A percentile compares a stretch with the other conserved stretches of the same genome.
These are phyloP conservation scores for Sepiola atlantica DNA, from an alignment of 2,888 invertebrate species.

Conservation along the genomic window DNA sequence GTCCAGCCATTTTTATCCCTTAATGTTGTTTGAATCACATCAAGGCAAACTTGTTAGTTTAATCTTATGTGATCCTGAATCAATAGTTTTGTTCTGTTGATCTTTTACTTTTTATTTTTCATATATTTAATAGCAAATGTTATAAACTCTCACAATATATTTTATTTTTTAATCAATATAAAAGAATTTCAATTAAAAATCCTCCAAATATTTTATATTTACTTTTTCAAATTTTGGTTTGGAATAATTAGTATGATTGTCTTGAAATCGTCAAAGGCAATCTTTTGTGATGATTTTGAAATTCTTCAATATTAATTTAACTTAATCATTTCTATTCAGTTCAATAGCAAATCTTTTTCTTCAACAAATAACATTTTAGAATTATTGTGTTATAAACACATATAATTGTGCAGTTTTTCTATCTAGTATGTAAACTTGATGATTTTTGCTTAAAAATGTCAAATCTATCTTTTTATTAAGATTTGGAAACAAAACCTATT, in stretches of 20 bases:
- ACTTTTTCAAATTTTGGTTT: background rate
- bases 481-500: no score
- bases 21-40: background rate
- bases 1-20: no score
- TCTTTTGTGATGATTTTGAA: background rate
- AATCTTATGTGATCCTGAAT: background rate
- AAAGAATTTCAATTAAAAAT: background rate
- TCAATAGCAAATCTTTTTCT: background rate
- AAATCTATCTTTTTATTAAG: no score
- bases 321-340: background rate
- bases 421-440: background rate
- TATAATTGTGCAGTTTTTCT: background rate
- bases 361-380: background rate
- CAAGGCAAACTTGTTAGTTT: background rate
- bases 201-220: background rate
- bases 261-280: background rate
- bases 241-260: background rate
- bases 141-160: background rate
- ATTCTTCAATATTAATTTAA: background rate
- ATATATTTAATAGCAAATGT: background rate
- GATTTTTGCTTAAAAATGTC: background rate
- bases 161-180: background rate
- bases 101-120: background rate
- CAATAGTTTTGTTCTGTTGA: background rate
- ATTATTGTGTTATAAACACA: background rate